phyloP scores from a whole-genome alignment of 2,113 vertebrate genomes.

The Hippopotamus amphibius region DNA sequence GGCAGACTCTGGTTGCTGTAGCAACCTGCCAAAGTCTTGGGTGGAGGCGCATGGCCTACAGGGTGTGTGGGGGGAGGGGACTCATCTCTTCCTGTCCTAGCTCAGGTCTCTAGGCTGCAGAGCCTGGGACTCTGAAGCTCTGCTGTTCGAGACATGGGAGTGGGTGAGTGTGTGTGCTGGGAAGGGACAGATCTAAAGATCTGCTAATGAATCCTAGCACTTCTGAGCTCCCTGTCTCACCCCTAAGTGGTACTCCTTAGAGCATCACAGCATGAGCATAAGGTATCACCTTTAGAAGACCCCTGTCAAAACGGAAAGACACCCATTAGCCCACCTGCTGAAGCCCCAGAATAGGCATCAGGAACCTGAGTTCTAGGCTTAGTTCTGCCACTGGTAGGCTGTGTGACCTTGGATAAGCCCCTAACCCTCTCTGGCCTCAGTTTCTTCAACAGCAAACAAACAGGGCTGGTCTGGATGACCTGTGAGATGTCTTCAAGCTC shows the following conservation, averaged over 20 bases:
- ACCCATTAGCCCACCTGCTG: neutral
- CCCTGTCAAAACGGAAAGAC: neutral
- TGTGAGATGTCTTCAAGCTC: neutral
- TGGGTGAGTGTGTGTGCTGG: neutral
- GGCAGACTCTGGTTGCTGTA: slow-evolving; percentile 77
- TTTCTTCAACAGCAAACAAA: neutral
- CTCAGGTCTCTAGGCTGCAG: slow-evolving; percentile 26
- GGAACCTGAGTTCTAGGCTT: neutral
- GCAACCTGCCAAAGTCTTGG: slow-evolving; percentile 78
- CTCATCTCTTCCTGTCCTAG: slow-evolving; percentile 38
- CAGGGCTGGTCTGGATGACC: neutral
- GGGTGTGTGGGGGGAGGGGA: slow-evolving; percentile 51
- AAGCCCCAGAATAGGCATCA: neutral
- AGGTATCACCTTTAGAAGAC: neutral
- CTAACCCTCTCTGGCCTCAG: neutral
- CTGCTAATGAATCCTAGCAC: neutral
- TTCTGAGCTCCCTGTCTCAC: neutral
- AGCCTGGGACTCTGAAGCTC: slow-evolving; percentile 4
- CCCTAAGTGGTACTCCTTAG: neutral
- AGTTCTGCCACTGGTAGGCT: neutral
- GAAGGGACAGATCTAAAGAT: neutral
- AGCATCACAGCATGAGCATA: neutral
- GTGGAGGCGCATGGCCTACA: slow-evolving; percentile 75
- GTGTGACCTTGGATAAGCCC: neutral
- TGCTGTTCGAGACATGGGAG: neutral